Conservation (phyloP, 2,113 vertebrate genomes). For the Myiozetetes cayanensis region DNA sequence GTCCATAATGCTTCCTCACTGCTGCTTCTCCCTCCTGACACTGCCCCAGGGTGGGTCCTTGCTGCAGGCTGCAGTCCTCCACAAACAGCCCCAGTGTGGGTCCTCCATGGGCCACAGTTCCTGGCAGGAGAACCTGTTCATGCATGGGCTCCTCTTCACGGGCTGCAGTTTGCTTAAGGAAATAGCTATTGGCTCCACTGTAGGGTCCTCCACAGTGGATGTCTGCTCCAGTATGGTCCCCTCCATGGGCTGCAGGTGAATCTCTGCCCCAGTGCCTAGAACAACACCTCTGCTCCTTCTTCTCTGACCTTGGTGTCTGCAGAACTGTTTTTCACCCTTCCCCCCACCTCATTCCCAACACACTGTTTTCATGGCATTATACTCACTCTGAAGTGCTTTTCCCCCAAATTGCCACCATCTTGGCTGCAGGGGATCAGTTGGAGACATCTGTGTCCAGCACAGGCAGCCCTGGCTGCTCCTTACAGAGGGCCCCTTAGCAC, state of each 20-base stretch:
- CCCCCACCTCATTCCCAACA: neutral
- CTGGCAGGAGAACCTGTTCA: neutral
- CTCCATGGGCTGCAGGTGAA: neutral
- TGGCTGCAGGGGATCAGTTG: accelerated
- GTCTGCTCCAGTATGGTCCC: neutral
- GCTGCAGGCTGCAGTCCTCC: neutral
- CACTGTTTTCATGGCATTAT: neutral
- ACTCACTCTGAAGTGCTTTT: neutral
- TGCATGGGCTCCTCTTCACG: neutral
- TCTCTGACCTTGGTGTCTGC: neutral
- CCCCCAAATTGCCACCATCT: accelerated
- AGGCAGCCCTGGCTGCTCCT: neutral
- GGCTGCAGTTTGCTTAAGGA: neutral
- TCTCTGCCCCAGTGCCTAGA: neutral
- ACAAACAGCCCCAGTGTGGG: neutral
- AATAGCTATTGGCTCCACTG: neutral
- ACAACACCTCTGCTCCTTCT: neutral
- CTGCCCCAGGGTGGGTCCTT: accelerated
- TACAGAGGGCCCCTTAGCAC: neutral
- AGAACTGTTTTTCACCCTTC: neutral
- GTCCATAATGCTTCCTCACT: neutral
- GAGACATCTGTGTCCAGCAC: neutral
- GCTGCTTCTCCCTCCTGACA: neutral
- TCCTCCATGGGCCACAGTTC: neutral
- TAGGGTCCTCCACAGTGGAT: neutral